phyloP scores from a whole-genome alignment of 1,140 invertebrate genomes.

The Lepidotrigona ventralis region DNA sequence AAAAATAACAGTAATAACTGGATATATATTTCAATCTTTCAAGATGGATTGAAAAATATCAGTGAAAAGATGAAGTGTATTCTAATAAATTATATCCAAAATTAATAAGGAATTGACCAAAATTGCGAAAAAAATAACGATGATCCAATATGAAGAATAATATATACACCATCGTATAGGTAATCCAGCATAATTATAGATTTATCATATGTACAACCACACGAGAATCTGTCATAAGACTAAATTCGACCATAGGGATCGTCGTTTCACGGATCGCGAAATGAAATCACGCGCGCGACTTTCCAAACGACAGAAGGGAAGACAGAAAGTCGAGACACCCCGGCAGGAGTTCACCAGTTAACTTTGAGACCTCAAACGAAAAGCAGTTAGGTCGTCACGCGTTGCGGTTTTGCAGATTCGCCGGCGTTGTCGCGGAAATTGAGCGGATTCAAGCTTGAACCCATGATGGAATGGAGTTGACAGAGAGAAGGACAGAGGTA shows the following conservation, averaged over 20 bases:
- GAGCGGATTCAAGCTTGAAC: constrained; percentile 62
- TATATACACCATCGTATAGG: no score
- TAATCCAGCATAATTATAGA: no score
- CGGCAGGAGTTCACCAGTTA: neutral
- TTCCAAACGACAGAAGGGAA: constrained; percentile 17
- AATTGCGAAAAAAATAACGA: no score
- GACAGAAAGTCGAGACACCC: constrained; percentile 26
- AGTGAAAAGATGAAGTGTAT: no score
- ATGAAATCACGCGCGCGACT: constrained; percentile 39
- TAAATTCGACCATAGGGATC: neutral
- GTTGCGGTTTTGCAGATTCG: constrained; percentile 68
- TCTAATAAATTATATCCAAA: no score
- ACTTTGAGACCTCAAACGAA: constrained; percentile 71
- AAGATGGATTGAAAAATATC: no score
- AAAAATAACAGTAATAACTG: no score
- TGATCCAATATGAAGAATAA: no score
- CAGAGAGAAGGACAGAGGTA: constrained; percentile 15
- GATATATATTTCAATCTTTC: no score
- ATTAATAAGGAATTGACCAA: no score
- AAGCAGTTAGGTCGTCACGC: constrained; percentile 73
- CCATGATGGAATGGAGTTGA: constrained; percentile 40
- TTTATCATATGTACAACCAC: neutral
- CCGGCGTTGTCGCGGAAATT: constrained; percentile 64
- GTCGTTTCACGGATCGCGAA: constrained; percentile 47
- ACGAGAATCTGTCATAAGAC: neutral